A percentile compares a stretch with the other conserved stretches of the same genome.
Evolutionary conservation across 1,140 invertebrate genomes (phyloP).

Genomic region (Holotrichia oblita): DNA sequence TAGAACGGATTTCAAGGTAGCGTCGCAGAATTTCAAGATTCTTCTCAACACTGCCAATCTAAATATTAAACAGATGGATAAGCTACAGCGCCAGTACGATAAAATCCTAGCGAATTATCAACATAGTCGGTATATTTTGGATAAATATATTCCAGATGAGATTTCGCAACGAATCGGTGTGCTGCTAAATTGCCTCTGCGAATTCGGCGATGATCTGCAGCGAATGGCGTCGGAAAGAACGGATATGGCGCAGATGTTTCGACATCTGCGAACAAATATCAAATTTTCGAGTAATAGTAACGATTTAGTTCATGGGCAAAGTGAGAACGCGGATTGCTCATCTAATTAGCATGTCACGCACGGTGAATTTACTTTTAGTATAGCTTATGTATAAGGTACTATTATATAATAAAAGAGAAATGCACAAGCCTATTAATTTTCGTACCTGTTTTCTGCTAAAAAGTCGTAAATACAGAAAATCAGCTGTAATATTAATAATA

Average conservation of each 20-base stretch:
- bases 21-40: conserved; percentile 56
- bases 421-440: no score
- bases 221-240: conserved; percentile 38
- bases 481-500: no score
- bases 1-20: conserved; percentile 53
- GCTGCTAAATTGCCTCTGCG: conserved; percentile 40
- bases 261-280: no score
- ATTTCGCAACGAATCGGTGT: conserved; percentile 42
- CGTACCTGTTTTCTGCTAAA: no score
- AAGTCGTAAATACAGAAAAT: no score
- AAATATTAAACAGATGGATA: conserved; percentile 50
- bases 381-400: no score
- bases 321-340: no score
- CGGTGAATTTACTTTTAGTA: no score
- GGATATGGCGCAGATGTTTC: conserved; percentile 40
- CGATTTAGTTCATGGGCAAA: no score
- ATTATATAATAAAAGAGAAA: no score
- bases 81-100: conserved; percentile 55
- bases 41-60: conserved; percentile 56
- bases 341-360: no score
- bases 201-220: conserved; percentile 35
- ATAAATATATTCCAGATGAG: conserved; percentile 48
- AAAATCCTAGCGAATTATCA: conserved; percentile 54
- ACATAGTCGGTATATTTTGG: conserved; percentile 51
- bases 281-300: conserved; percentile 10